Conservation (phyloP, 2,888 invertebrate species). For the Pyrochroa serraticornis region DNA sequence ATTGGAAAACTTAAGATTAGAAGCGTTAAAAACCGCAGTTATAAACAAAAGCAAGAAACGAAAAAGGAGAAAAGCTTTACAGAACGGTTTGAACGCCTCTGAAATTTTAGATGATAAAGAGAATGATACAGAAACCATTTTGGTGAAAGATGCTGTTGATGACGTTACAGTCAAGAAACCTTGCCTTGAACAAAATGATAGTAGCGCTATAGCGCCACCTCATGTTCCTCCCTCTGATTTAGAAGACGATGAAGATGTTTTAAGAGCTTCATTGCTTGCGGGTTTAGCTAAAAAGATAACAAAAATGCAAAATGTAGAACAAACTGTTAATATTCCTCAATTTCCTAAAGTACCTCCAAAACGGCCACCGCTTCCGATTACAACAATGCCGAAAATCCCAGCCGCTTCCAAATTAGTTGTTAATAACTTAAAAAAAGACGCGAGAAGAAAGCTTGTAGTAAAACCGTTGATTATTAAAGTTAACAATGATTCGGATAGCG, state of each 20-base stretch:
- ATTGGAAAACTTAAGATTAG: conserved; percentile 66
- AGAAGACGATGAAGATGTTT: conserved; percentile 67
- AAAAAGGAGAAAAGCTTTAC: conserved; percentile 33
- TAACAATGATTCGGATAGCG: conserved; percentile 52
- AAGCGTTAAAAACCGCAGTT: conserved; percentile 72
- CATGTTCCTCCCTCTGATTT: conserved; percentile 21
- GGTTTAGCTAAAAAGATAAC: conserved; percentile 66
- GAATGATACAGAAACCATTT: conserved; percentile 43
- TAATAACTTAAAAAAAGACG: conserved; percentile 27
- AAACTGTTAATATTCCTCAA: neutral
- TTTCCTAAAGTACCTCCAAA: conserved; percentile 2
- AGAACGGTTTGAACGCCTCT: conserved; percentile 1
- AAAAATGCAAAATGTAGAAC: conserved; percentile 21
- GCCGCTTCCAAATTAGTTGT: conserved; percentile 19
- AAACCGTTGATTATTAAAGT: conserved; percentile 55
- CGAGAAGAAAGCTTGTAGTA: conserved; percentile 39
- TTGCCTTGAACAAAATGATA: conserved; percentile 14
- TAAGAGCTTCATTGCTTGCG: conserved; percentile 65
- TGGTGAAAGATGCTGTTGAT: conserved; percentile 39
- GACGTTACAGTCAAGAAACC: conserved; percentile 48
- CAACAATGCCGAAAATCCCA: conserved; percentile 14
- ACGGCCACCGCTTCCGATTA: neutral
- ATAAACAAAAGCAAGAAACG: conserved; percentile 65
- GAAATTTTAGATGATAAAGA: conserved; percentile 26
- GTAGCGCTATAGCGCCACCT: neutral